Conservation (phyloP, 2,888 invertebrate species). For the Nudaria mundana region DNA sequence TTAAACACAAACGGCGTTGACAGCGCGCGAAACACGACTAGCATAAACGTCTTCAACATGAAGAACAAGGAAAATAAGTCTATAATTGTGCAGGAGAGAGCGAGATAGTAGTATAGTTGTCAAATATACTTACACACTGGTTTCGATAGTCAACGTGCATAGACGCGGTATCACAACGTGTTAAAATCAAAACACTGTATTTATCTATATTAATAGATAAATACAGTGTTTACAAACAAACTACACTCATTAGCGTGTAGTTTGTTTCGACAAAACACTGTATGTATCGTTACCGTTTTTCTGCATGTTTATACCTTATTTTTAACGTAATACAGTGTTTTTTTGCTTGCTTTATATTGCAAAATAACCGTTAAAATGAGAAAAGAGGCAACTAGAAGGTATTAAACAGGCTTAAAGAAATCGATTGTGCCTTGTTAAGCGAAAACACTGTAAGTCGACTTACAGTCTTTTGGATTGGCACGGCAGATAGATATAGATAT, state of each 20-base stretch:
- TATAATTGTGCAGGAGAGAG: constrained; percentile 3
- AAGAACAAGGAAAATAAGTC: constrained; percentile 1
- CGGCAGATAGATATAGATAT: no score
- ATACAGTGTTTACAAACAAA: no score
- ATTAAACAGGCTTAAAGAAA: neutral
- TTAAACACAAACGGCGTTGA: neutral
- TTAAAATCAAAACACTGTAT: constrained; percentile 7
- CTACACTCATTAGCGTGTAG: constrained; percentile 4
- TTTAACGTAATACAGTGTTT: constrained; percentile 9
- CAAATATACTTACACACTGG: constrained; percentile 2
- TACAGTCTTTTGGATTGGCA: neutral
- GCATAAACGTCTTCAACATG: neutral
- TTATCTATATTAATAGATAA: no score
- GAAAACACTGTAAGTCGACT: neutral
- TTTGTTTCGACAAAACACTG: constrained; percentile 8
- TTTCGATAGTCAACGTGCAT: constrained; percentile 1
- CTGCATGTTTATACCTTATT: constrained; percentile 5
- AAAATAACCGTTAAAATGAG: neutral
- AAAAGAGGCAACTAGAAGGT: neutral
- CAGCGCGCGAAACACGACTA: constrained; percentile 4
- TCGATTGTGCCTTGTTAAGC: neutral
- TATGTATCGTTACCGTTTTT: constrained; percentile 7
- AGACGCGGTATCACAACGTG: neutral
- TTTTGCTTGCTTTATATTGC: constrained; percentile 5
- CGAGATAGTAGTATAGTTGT: constrained; percentile 6